phyloP scores from a whole-genome alignment of 1,140 invertebrate genomes.

The Drosophila murphyi region DNA sequence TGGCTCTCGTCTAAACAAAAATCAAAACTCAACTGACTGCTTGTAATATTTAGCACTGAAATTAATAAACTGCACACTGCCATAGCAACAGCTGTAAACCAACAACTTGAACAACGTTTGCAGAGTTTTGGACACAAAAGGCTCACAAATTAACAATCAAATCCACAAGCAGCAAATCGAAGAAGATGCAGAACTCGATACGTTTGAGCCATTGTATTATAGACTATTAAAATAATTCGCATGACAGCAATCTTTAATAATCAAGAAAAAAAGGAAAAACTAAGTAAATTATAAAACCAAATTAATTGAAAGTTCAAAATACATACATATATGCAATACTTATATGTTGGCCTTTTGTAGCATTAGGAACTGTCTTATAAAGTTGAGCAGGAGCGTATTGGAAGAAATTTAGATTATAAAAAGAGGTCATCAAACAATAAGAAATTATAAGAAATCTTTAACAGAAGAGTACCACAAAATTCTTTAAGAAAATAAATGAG shows the following conservation, averaged over 20 bases:
- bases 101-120: background rate
- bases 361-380: background rate
- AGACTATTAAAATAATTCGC: constrained; percentile 72
- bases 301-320: background rate
- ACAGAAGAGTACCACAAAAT: too few species aligned
- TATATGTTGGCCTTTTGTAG: too few species aligned
- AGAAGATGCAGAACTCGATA: constrained; percentile 11
- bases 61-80: constrained; percentile 60
- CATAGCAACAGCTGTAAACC: constrained; percentile 42
- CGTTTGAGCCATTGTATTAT: background rate
- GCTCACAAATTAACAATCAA: constrained; percentile 61
- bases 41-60: background rate
- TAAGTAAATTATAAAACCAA: background rate
- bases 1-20: constrained; percentile 36
- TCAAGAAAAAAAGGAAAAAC: background rate
- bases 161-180: constrained; percentile 26
- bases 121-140: constrained; percentile 25
- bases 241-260: constrained; percentile 32
- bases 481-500: too few species aligned
- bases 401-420: too few species aligned
- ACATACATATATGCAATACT: too few species aligned
- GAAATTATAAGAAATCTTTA: too few species aligned
- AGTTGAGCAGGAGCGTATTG: background rate
- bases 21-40: constrained; percentile 23
- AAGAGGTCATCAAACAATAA: too few species aligned